These are phyloP conservation scores for Ptilorrhoa leucosticta DNA, from an alignment of 2,113 vertebrate genomes.

Conservation along the genomic window DNA sequence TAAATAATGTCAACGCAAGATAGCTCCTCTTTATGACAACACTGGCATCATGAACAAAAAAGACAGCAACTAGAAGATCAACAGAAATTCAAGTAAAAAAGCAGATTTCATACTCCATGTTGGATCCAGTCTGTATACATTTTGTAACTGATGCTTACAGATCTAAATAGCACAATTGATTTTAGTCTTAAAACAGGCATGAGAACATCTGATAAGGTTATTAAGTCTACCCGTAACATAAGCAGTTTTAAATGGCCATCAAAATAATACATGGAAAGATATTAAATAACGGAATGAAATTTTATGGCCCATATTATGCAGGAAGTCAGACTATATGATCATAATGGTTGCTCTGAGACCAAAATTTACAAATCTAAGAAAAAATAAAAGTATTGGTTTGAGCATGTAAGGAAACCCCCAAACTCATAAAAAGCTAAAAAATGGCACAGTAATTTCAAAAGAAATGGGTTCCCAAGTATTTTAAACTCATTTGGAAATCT, in stretches of 20 bases:
- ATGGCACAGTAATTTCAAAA: not conserved
- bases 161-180: not conserved
- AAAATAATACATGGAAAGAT: not conserved
- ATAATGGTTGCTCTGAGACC: not conserved
- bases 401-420: not conserved
- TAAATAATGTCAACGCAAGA: not conserved
- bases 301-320: not conserved
- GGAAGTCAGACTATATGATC: not conserved
- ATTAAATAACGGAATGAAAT: not conserved
- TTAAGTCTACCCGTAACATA: not conserved
- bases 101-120: not conserved
- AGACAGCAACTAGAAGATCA: not conserved
- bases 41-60: not conserved
- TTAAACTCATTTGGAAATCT: not conserved
- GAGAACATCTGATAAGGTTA: not conserved
- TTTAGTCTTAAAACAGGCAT: not conserved
- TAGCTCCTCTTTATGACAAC: not conserved
- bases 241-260: not conserved
- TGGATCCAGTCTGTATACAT: not conserved
- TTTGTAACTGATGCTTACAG: not conserved
- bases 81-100: not conserved
- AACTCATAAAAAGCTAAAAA: not conserved
- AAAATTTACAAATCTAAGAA: not conserved
- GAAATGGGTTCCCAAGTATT: not conserved
- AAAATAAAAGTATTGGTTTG: not conserved